phyloP scores from a whole-genome alignment of 23 tunicate genomes.

The Halocynthia aurantium region DNA sequence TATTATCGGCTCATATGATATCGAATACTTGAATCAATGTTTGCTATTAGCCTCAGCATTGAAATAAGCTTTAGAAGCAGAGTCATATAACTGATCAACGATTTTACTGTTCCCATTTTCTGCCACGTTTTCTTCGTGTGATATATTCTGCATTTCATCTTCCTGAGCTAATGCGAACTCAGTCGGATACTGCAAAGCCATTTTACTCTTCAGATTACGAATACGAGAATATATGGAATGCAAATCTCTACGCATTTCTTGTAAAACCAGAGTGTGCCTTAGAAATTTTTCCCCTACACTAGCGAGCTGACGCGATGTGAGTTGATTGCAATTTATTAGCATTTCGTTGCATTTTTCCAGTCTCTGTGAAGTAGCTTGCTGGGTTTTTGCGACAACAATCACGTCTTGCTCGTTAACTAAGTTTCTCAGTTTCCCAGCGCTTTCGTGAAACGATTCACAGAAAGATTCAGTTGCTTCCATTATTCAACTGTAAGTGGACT shows the following conservation, averaged over 20 bases:
- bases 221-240: conserved; percentile 21
- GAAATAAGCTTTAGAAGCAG: conserved; percentile 14
- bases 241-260: conserved; percentile 25
- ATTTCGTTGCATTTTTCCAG: conserved; percentile 24
- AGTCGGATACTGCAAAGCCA: conserved; percentile 10
- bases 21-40: no score
- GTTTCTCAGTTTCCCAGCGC: background rate
- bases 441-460: no score
- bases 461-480: no score
- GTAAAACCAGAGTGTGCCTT: conserved; percentile 10
- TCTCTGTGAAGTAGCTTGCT: conserved; percentile 16
- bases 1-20: no score
- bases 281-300: conserved; percentile 6
- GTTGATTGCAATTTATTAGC: conserved; percentile 22
- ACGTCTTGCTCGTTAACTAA: conserved; percentile 14
- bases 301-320: conserved; percentile 10
- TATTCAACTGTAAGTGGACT: no score
- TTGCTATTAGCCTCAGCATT: background rate
- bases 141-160: conserved; percentile 15
- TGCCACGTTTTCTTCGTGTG: background rate
- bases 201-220: conserved; percentile 5
- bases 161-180: conserved; percentile 19
- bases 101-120: background rate
- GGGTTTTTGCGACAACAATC: conserved; percentile 14
- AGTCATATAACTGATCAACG: background rate